These are phyloP conservation scores for Poicephalus gulielmi DNA, from an alignment of 2,113 vertebrate genomes.

Conservation along the genomic window DNA sequence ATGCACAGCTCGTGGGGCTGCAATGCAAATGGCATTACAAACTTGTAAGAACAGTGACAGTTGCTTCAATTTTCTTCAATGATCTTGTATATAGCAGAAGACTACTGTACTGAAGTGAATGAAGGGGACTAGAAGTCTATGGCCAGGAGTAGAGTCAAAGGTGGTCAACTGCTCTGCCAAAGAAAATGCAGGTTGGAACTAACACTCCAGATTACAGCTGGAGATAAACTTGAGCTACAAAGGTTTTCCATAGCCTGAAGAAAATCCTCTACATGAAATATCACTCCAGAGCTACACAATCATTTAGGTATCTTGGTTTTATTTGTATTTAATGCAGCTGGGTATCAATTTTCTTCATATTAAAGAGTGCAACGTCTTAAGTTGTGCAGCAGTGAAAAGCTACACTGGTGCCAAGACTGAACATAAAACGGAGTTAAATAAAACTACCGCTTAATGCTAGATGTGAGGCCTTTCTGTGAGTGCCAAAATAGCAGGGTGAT, in stretches of 20 bases:
- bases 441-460: not conserved
- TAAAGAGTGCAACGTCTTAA: not conserved
- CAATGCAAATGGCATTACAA: not conserved
- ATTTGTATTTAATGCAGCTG: not conserved
- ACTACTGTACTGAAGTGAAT: not conserved
- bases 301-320: not conserved
- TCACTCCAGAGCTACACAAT: not conserved
- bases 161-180: not conserved
- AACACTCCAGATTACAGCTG: not conserved
- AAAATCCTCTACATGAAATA: not conserved
- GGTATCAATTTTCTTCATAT: not conserved
- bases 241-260: not conserved
- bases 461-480: not conserved
- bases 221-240: not conserved
- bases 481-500: constrained; percentile 21
- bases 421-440: not conserved
- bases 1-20: not conserved
- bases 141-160: not conserved
- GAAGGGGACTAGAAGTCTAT: not conserved
- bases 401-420: not conserved
- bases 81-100: not conserved
- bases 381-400: not conserved
- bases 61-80: not conserved
- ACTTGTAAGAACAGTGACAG: not conserved
- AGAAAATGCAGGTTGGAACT: not conserved